These are phyloP conservation scores for Cerastis leucographa DNA, from an alignment of 2,888 invertebrate species.

Conservation along the genomic window DNA sequence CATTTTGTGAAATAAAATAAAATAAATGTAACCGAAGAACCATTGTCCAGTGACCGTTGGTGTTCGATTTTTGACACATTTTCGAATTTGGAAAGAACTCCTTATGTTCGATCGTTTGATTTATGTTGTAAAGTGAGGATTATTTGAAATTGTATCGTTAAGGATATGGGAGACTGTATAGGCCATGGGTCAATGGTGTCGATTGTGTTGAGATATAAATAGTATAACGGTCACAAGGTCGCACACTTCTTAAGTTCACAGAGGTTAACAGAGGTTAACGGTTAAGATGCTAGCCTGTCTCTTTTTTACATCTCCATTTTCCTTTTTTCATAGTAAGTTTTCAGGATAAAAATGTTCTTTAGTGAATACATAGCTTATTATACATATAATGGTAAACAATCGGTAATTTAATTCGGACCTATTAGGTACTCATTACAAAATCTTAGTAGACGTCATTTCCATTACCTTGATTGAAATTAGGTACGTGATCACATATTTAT, in stretches of 20 bases:
- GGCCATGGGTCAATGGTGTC: slow-evolving; percentile 86
- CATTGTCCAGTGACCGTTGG: slow-evolving; percentile 84
- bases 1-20: slow-evolving; percentile 85
- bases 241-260: slow-evolving; percentile 82
- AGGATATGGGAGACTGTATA: slow-evolving; percentile 82
- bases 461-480: slow-evolving; percentile 1
- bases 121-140: slow-evolving; percentile 84
- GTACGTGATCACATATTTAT: background rate
- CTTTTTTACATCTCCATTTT: background rate
- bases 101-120: slow-evolving; percentile 86
- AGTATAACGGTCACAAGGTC: slow-evolving; percentile 86
- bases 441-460: background rate
- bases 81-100: slow-evolving; percentile 85
- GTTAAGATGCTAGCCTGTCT: slow-evolving; percentile 60
- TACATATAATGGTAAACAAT: background rate
- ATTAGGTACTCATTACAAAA: background rate
- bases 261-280: slow-evolving; percentile 88
- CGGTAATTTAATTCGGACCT: background rate
- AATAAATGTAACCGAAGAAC: slow-evolving; percentile 87
- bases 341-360: too few species aligned
- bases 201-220: slow-evolving; percentile 80
- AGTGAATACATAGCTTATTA: background rate
- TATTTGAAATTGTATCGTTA: slow-evolving; percentile 76
- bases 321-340: background rate
- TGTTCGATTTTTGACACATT: slow-evolving; percentile 87